Evolutionary conservation across 2,797 vertebrate genomes (phyloP).

Genomic region (Sparus aurata): DNA sequence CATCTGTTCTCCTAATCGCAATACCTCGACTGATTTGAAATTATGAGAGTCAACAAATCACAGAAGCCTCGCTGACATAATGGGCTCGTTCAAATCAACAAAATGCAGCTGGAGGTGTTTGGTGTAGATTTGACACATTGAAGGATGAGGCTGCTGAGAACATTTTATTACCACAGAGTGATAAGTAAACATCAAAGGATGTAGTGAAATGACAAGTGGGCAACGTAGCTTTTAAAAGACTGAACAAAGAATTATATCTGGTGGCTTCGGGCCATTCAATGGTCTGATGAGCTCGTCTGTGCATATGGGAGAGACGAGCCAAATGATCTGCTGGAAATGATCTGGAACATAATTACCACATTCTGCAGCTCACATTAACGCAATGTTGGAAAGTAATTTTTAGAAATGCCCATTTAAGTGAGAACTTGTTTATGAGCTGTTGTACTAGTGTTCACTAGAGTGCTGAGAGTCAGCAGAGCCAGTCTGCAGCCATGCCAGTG

Average conservation of each 20-base stretch:
- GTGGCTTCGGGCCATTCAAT: conserved; percentile 7
- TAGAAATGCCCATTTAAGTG: not conserved
- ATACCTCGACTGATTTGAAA: conserved; percentile 62
- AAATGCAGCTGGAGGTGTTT: conserved; percentile 40
- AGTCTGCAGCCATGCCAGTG: not conserved
- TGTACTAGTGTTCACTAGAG: not conserved
- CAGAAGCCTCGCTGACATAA: conserved; percentile 33
- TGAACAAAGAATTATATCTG: conserved; percentile 30
- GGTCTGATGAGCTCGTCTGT: conserved; percentile 21
- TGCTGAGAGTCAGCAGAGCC: not conserved
- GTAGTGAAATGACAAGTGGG: conserved; percentile 11
- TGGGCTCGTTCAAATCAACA: conserved; percentile 33
- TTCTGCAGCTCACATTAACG: conserved; percentile 1
- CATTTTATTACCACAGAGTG: conserved; percentile 20
- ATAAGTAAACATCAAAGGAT: conserved; percentile 33
- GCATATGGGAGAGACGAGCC: not conserved
- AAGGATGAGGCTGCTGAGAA: conserved; percentile 26
- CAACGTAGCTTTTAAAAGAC: conserved; percentile 15
- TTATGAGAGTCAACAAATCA: conserved; percentile 58
- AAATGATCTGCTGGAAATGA: conserved; percentile 12
- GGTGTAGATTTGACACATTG: conserved; percentile 39
- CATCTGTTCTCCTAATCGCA: conserved; percentile 77
- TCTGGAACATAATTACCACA: not conserved
- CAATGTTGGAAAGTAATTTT: not conserved
- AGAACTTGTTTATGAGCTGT: not conserved